Conservation (phyloP, 2,113 vertebrate species). For the rat (Rattus norvegicus) region DNA sequence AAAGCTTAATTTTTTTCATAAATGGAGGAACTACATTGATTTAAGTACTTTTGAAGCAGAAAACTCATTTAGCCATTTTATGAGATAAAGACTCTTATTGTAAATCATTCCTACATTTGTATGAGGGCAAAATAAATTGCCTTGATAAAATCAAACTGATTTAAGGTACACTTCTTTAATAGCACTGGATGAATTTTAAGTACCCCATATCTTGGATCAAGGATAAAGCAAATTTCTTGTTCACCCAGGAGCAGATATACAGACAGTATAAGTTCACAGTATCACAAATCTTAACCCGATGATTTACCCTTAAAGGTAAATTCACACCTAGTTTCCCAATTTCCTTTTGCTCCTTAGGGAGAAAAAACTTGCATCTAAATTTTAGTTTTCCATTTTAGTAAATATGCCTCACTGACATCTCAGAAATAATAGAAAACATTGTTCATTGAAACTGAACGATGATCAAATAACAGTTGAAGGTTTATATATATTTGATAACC, state of each 20-base stretch:
- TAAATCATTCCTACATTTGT: conserved; percentile 86
- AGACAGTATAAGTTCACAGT: neutral
- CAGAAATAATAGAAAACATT: neutral
- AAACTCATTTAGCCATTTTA: conserved; percentile 89
- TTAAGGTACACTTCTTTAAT: conserved; percentile 85
- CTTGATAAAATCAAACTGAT: conserved; percentile 85
- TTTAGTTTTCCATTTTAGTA: neutral
- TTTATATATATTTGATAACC: neutral
- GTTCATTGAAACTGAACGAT: neutral
- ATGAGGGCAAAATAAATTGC: conserved; percentile 86
- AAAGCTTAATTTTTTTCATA: conserved; percentile 83
- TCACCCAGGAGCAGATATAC: neutral
- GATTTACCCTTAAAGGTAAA: neutral
- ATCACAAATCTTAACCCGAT: neutral
- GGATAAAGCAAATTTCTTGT: conserved; percentile 73
- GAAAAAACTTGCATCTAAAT: neutral
- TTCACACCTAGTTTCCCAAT: neutral
- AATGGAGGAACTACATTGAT: conserved; percentile 78
- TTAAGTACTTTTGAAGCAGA: conserved; percentile 86
- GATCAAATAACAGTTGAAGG: neutral
- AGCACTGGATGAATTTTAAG: conserved; percentile 83
- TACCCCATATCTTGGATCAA: conserved; percentile 70
- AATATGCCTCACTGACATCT: neutral
- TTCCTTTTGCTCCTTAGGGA: neutral
- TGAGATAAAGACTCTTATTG: conserved; percentile 83